A percentile compares a stretch with the other conserved stretches of the same genome.
Conservation (phyloP, 2,888 invertebrate genomes). For the Himalopsyche kuldschensis region DNA sequence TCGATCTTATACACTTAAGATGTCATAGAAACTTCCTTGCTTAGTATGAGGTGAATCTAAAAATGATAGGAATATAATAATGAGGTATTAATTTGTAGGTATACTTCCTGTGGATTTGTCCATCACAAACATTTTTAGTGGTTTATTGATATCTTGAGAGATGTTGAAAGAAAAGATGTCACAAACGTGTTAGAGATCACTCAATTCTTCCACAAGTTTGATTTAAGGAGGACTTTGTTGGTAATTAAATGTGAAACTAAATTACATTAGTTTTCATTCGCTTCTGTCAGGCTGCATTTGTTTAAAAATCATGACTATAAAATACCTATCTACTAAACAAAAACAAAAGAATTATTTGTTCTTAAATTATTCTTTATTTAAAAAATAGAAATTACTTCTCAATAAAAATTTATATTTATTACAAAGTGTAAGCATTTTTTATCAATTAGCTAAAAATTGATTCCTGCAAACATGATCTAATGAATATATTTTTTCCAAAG, state of each 20-base stretch:
- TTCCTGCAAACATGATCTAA: neutral
- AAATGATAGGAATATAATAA: too few relatives aligned
- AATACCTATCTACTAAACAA: too few relatives aligned
- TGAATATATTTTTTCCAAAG: constrained; percentile 53
- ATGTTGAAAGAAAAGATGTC: constrained; percentile 93
- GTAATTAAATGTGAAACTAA: constrained; percentile 59
- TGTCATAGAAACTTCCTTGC: too few relatives aligned
- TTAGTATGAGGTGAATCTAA: neutral
- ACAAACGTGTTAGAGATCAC: constrained; percentile 95
- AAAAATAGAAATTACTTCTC: too few relatives aligned
- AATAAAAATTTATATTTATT: too few relatives aligned
- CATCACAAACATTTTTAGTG: constrained; percentile 98
- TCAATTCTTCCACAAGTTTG: constrained; percentile 98
- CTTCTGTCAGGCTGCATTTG: neutral
- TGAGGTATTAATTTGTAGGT: constrained; percentile 60
- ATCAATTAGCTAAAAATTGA: too few relatives aligned
- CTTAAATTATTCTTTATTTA: too few relatives aligned
- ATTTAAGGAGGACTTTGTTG: constrained; percentile 94
- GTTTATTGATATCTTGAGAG: constrained; percentile 95
- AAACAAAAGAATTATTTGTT: too few relatives aligned
- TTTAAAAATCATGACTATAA: too few relatives aligned
- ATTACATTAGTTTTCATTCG: neutral
- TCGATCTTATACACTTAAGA: too few relatives aligned
- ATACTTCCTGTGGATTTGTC: constrained; percentile 97
- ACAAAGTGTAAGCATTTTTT: too few relatives aligned